Evolutionary conservation across 2,888 invertebrate genomes (phyloP), one percentile per base, ranked within the genome.

Genomic region (Baronia brevicornis): DNA sequence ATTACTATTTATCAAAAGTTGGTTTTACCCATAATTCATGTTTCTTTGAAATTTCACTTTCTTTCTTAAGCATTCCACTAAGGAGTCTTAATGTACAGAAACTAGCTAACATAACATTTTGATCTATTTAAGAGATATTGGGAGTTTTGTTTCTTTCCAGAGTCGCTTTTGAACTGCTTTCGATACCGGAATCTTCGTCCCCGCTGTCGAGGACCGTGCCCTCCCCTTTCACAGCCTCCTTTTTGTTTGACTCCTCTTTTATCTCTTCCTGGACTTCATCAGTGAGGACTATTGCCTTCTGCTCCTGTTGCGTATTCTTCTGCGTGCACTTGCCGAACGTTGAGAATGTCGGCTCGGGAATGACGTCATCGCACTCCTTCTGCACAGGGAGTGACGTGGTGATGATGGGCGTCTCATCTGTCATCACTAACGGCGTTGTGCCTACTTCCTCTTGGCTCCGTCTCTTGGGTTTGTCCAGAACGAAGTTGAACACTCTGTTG

Each of bases 131-230:
- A 19, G 71, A 72, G 38, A 74, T 62, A 44, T 77, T 66, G 7
- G 66, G 54, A 8, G 60, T 54, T 37, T 65, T 61, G 40, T 68
- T 73, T 26, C 88, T 68, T 52, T 89, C 88, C 15, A 88, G 72
- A 4, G 88, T 87, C 1, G 85, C 82, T 38, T 86, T 85, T 19
- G 85, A 77, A 58, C 88, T 88, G 46, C 88, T 88, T 56, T 89
- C 89, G 26, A 89, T 89, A 2, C 89, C 89, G 13, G 88, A 89
- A 54, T 89, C 89, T 46, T 89, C 89, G 50, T 89, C 89, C 1
- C 88, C 88, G 51, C 88, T 88, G 60, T 90, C 89, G 22, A 88
- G 55, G 15, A 88, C 75, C 22, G 88, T 87, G 1, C 88, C 89
- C 51, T 88, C 89, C 1, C 88, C 88, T 38, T 70, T 74, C 14